Conservation (phyloP, 2,888 invertebrate species). For the Eulithis testata region DNA sequence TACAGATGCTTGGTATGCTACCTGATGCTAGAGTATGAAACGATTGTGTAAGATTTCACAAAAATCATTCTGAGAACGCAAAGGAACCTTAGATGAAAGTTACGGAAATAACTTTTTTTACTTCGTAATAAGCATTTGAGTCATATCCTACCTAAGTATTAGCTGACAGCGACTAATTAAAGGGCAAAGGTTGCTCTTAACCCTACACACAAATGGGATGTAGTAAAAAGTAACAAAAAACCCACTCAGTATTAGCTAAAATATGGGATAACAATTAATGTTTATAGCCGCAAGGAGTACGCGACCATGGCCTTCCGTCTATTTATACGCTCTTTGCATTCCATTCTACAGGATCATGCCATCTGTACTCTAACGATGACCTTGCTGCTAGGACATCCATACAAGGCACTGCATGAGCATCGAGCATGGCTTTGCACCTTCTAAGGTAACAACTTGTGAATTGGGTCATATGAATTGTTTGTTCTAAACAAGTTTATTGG, state of each 20-base stretch:
- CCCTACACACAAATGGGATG: no score
- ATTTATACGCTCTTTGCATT: conserved; percentile 61
- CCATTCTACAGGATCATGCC: conserved; percentile 55
- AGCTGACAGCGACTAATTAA: no score
- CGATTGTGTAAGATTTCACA: not conserved
- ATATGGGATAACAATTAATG: conserved; percentile 39
- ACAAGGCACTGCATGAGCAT: conserved; percentile 49
- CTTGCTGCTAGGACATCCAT: conserved; percentile 55
- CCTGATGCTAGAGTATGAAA: not conserved
- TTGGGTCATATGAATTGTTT: conserved; percentile 35
- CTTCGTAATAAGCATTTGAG: no score
- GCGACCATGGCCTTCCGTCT: conserved; percentile 64
- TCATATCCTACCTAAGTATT: no score
- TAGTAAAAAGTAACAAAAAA: no score
- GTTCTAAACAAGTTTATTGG: conserved; percentile 4
- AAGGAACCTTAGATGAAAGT: conserved; percentile 14
- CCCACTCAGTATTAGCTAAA: conserved; percentile 26
- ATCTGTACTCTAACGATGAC: conserved; percentile 57
- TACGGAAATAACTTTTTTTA: conserved; percentile 12
- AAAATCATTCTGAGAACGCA: no score
- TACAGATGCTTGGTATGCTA: not conserved
- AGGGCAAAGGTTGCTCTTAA: no score
- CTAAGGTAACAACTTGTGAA: conserved; percentile 42
- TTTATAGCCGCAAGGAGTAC: conserved; percentile 45
- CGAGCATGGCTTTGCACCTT: conserved; percentile 37